These are phyloP conservation scores for Polymixis lichenea DNA, from an alignment of 2,888 invertebrate genomes.

Conservation along the genomic window DNA sequence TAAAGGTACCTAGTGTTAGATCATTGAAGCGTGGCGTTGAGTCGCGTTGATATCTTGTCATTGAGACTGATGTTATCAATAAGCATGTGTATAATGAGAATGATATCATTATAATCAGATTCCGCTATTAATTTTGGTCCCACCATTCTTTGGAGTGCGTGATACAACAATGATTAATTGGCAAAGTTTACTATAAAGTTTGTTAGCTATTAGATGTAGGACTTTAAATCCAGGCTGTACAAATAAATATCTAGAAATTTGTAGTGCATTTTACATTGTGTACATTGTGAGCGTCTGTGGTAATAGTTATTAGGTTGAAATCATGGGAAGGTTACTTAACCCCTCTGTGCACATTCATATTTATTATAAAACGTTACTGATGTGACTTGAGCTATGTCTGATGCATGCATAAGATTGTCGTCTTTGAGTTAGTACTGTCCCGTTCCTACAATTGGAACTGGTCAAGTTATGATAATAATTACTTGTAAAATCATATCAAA, in stretches of 20 bases:
- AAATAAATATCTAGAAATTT: slow-evolving; percentile 87
- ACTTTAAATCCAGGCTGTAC: slow-evolving; percentile 89
- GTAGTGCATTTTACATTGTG: slow-evolving; percentile 89
- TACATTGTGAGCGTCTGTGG: slow-evolving; percentile 85
- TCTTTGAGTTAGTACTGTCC: slow-evolving; percentile 62
- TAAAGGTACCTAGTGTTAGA: slow-evolving; percentile 77
- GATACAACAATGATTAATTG: slow-evolving; percentile 75
- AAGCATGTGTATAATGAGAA: slow-evolving; percentile 73
- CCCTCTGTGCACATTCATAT: slow-evolving; percentile 75
- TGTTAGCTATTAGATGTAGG: slow-evolving; percentile 88
- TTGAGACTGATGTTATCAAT: slow-evolving; percentile 88
- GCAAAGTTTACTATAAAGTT: slow-evolving; percentile 84
- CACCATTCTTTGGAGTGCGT: slow-evolving; percentile 72
- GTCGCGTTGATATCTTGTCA: slow-evolving; percentile 82
- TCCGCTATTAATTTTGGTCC: slow-evolving; percentile 69
- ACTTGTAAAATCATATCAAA: slow-evolving; percentile 77
- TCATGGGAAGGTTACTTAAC: slow-evolving; percentile 80
- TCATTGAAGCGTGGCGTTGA: slow-evolving; percentile 73
- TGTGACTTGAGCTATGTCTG: slow-evolving; percentile 64
- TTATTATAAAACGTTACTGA: slow-evolving; percentile 68
- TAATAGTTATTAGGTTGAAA: slow-evolving; percentile 84
- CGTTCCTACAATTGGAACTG: slow-evolving; percentile 60
- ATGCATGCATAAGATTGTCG: slow-evolving; percentile 61
- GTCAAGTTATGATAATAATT: slow-evolving; percentile 60
- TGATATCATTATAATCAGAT: slow-evolving; percentile 66